Evolutionary conservation across 2,797 vertebrate species (phyloP).

Genomic region (Margarornis squamiger): DNA sequence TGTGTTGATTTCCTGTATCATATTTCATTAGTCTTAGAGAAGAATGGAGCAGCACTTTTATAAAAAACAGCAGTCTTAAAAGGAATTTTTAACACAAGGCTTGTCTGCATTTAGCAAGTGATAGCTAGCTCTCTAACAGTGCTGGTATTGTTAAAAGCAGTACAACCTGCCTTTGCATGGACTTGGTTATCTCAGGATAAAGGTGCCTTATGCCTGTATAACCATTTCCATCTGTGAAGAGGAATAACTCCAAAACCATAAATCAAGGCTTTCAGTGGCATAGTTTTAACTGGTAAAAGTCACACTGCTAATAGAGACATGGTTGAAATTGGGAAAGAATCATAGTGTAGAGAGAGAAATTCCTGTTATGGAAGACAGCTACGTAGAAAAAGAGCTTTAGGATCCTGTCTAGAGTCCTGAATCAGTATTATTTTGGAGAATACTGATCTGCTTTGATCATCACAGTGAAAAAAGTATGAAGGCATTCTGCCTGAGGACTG

Average conservation of each 20-base stretch:
- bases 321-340: not conserved
- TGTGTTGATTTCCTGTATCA: constrained; percentile 55
- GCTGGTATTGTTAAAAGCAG: constrained; percentile 32
- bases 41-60: constrained; percentile 41
- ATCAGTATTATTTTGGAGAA: not conserved
- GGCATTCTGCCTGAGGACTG: not conserved
- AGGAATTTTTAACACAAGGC: not conserved
- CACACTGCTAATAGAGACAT: not conserved
- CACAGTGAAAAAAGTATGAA: not conserved
- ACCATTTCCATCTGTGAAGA: constrained; percentile 50
- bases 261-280: not conserved
- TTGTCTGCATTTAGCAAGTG: not conserved
- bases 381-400: not conserved
- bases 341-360: not conserved
- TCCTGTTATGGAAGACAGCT: not conserved
- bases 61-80: constrained; percentile 44
- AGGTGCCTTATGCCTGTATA: constrained; percentile 25
- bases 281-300: not conserved
- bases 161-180: constrained; percentile 27
- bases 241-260: constrained; percentile 29
- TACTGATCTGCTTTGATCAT: not conserved
- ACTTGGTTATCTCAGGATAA: constrained; percentile 57
- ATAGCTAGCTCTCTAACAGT: constrained; percentile 29
- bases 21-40: constrained; percentile 51
- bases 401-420: not conserved